phyloP scores from a whole-genome alignment of 2,113 vertebrate genomes.

The Rhinichthys klamathensis region DNA sequence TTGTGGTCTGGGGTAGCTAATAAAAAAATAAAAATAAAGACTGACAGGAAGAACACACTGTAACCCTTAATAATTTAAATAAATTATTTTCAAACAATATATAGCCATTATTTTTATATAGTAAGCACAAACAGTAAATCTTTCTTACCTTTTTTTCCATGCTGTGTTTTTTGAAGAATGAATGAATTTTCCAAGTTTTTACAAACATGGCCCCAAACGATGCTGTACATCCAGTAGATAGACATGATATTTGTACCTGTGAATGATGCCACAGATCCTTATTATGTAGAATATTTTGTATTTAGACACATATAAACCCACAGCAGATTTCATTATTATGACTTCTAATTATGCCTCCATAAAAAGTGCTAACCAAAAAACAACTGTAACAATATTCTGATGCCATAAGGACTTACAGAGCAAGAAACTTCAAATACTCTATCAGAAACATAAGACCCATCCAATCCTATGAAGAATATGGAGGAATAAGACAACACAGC shows the following conservation, averaged over 20 bases:
- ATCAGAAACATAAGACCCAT: conserved; percentile 83
- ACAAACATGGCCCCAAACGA: conserved; percentile 86
- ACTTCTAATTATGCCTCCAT: not conserved
- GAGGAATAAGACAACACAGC: conserved; percentile 88
- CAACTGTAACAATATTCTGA: not conserved
- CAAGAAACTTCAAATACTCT: conserved; percentile 84
- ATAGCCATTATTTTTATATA: not conserved
- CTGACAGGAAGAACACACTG: not conserved
- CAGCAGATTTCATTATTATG: not conserved
- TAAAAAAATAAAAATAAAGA: not conserved
- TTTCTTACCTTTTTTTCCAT: conserved; percentile 81
- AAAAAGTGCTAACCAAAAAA: not conserved
- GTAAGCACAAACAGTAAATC: conserved; percentile 51
- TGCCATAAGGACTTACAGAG: conserved; percentile 83
- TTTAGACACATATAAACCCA: not conserved
- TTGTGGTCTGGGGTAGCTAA: conserved; percentile 76
- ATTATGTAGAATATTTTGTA: not conserved
- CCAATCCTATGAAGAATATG: conserved; percentile 88
- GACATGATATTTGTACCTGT: conserved; percentile 88
- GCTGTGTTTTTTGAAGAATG: conserved; percentile 81
- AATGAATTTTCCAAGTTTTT: conserved; percentile 84
- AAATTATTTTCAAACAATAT: not conserved
- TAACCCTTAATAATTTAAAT: not conserved
- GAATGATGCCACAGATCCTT: not conserved
- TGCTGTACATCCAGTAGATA: conserved; percentile 86